Evolutionary conservation across 2,888 invertebrate species (phyloP).

Genomic region (Dugesia japonica): DNA sequence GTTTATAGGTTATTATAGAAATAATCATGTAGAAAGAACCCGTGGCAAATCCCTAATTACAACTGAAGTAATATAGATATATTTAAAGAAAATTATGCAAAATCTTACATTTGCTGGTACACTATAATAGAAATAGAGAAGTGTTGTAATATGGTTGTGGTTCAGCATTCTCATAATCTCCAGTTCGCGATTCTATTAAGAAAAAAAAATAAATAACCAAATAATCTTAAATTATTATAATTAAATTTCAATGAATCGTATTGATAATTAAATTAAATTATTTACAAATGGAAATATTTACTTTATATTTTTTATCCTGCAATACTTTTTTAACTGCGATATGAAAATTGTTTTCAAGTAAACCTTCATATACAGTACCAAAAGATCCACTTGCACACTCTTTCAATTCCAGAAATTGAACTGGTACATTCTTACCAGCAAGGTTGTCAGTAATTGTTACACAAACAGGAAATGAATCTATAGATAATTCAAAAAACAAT

Average conservation of each 20-base stretch:
- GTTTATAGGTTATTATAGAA: no score
- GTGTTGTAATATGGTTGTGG: background rate
- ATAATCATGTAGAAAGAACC: no score
- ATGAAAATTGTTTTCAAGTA: background rate
- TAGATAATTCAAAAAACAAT: background rate
- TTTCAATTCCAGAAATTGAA: background rate
- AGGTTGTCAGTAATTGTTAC: background rate
- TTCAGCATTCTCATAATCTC: background rate
- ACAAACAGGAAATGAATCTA: background rate
- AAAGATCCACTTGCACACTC: background rate
- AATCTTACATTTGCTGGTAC: background rate
- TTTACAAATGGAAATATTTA: no score
- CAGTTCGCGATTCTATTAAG: background rate
- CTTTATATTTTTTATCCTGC: conserved; percentile 4
- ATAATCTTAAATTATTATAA: no score
- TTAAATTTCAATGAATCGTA: no score
- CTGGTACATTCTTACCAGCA: background rate
- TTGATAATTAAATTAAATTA: no score
- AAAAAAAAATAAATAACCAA: background rate
- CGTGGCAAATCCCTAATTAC: no score
- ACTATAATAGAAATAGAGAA: background rate
- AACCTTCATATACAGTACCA: background rate
- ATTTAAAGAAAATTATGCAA: background rate
- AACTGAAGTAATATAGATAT: no score
- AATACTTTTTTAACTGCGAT: background rate